Evolutionary conservation across 2,797 vertebrate species (phyloP).

Genomic region (Limosa lapponica): DNA sequence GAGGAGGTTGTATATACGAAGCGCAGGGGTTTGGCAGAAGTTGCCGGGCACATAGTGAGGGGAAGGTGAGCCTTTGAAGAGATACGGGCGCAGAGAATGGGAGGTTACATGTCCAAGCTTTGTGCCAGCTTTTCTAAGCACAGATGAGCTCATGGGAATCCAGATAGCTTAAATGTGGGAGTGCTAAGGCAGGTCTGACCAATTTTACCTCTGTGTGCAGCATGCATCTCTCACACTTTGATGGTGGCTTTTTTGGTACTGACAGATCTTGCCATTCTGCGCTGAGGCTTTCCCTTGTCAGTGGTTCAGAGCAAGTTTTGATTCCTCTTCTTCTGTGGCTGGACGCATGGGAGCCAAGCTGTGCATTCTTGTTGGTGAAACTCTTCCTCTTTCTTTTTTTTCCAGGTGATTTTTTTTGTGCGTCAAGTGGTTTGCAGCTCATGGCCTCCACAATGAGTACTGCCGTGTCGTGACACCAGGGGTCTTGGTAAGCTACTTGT

Average conservation of each 20-base stretch:
- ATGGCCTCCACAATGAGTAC: slow-evolving; percentile 78
- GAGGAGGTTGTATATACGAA: neutral
- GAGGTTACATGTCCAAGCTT: neutral
- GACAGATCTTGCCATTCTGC: neutral
- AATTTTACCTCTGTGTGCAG: neutral
- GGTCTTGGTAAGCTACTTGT: slow-evolving; percentile 80
- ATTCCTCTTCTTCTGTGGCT: neutral
- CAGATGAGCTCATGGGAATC: slow-evolving; percentile 8
- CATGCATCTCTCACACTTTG: neutral
- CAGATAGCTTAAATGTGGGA: neutral
- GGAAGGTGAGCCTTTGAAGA: slow-evolving; percentile 23
- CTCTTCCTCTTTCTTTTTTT: slow-evolving; percentile 3
- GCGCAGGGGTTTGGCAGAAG: neutral
- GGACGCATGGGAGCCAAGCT: neutral
- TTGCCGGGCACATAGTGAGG: neutral
- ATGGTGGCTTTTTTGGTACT: neutral
- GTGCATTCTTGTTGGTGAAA: neutral
- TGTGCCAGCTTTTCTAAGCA: slow-evolving; percentile 5
- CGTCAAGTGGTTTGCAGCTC: slow-evolving; percentile 57
- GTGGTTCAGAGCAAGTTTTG: neutral
- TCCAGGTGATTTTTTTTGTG: slow-evolving; percentile 75
- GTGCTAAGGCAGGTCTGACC: slow-evolving; percentile 2
- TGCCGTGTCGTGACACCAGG: slow-evolving; percentile 84
- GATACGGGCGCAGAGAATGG: neutral
- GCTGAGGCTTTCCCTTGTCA: neutral